phyloP scores from a whole-genome alignment of 2,888 invertebrate genomes.

The Amphipyra berbera region DNA sequence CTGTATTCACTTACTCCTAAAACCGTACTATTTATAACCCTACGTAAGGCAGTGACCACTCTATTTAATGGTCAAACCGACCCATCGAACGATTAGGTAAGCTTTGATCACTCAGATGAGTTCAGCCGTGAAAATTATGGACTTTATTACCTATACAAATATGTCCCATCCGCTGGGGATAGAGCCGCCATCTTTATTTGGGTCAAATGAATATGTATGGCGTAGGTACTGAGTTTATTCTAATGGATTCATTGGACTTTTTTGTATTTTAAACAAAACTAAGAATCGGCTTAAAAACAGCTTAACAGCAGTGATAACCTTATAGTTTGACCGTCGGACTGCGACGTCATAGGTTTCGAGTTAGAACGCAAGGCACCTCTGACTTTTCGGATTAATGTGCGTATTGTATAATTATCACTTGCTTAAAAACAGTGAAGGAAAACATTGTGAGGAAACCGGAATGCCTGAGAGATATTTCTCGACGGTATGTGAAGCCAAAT shows the following conservation, averaged over 20 bases:
- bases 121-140: slow-evolving; percentile 63
- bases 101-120: slow-evolving; percentile 70
- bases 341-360: too few relatives aligned
- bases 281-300: too few relatives aligned
- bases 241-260: slow-evolving; percentile 2
- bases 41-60: slow-evolving; percentile 22
- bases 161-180: slow-evolving; percentile 41
- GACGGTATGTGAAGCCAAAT: too few relatives aligned
- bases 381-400: too few relatives aligned
- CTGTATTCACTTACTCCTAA: background rate
- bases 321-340: too few relatives aligned
- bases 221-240: background rate
- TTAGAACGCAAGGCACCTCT: too few relatives aligned
- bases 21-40: slow-evolving; percentile 40
- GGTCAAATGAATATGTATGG: slow-evolving; percentile 50
- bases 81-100: slow-evolving; percentile 63
- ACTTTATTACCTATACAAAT: slow-evolving; percentile 44
- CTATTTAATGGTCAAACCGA: slow-evolving; percentile 54
- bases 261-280: background rate
- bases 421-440: too few relatives aligned
- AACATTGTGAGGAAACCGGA: too few relatives aligned
- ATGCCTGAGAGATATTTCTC: too few relatives aligned
- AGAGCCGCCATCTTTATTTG: slow-evolving; percentile 37
- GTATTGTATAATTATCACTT: too few relatives aligned
- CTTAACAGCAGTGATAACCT: too few relatives aligned